Evolutionary conservation across 2,797 vertebrate genomes (phyloP), one percentile per base, ranked within the genome.

Genomic region (Carcharodon carcharias): DNA sequence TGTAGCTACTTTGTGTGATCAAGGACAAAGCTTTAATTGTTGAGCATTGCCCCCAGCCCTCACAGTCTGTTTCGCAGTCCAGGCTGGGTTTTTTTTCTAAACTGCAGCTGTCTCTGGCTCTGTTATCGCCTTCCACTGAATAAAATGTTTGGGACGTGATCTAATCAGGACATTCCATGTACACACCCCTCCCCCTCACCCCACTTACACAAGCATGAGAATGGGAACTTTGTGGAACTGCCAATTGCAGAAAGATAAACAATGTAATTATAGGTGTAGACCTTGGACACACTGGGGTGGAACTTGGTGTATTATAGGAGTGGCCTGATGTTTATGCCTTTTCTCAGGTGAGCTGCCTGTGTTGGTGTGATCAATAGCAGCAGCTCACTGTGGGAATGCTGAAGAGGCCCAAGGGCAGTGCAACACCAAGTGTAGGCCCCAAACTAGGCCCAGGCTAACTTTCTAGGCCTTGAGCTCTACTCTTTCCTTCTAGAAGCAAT

Each of bases 1-100:
- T 92, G 89, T n/a, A 63, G 89, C 56, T 92, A 92, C 89, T 92
- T 92, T 61, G 89, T 63, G 89, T 92, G 89, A 16, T 16, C 58
- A 63, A 28, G 58, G 56, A 92, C 89, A 92, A 92, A 92, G 89
- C 89, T 92, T 61, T 26, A 85, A 85, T 85, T 85, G 82, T 77
- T 85, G 45, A 50, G 82, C 82, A 26, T 23, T 8, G 5, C 88
- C 54, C 56, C 23, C 88, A 91, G 56, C 40, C 31, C 28, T 11
- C 88, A 63, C 89, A 31, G 89, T 35, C 89, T 92, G 56, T n/a
- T 56, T 92, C 58, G 2, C 89, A 63, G 89, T 8, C 89, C 63
- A 9, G 82, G 82, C 88, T 23, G 9, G 54, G 8, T 3, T 28
- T 40, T n/a, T 92, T 61, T 92, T 16, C 50, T 88, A 88, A 31